A percentile compares a stretch with the other conserved stretches of the same genome.
phyloP scores from a whole-genome alignment of 2,797 vertebrate species.

The Bradypodion ventrale region DNA sequence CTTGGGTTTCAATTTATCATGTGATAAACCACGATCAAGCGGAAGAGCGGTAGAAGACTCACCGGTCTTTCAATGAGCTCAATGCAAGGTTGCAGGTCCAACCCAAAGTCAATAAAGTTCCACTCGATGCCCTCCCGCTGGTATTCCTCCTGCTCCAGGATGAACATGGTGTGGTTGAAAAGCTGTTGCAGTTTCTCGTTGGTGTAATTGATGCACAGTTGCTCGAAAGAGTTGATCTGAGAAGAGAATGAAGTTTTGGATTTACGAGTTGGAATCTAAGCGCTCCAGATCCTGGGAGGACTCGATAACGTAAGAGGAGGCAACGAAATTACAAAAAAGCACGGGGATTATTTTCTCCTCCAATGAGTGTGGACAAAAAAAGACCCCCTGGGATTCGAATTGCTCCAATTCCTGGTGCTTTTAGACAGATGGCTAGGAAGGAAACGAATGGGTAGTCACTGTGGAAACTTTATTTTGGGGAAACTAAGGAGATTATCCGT shows the following conservation, averaged over 20 bases:
- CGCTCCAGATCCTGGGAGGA: neutral
- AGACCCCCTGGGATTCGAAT: no score
- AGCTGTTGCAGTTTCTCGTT: slow-evolving; percentile 95
- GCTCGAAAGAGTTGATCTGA: slow-evolving; percentile 93
- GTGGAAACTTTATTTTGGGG: no score
- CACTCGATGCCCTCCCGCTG: slow-evolving; percentile 93
- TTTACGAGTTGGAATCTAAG: fast-evolving
- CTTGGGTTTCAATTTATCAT: no score
- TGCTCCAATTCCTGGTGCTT: no score
- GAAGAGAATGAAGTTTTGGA: neutral
- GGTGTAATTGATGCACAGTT: slow-evolving; percentile 94
- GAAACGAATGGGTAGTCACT: no score
- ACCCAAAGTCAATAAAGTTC: slow-evolving; percentile 92
- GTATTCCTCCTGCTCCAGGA: slow-evolving; percentile 94
- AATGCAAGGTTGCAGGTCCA: slow-evolving; percentile 77
- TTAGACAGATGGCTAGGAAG: no score
- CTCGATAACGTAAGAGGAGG: neutral
- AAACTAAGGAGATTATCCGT: no score
- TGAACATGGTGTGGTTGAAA: slow-evolving; percentile 97
- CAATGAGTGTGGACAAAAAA: no score
- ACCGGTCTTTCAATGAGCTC: slow-evolving; percentile 77
- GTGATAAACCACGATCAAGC: no score
- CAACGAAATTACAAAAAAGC: neutral
- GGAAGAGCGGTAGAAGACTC: slow-evolving; percentile 38
- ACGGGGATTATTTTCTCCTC: no score